Conservation (phyloP, 2,113 vertebrate species). For the Eudorcas thomsonii region DNA sequence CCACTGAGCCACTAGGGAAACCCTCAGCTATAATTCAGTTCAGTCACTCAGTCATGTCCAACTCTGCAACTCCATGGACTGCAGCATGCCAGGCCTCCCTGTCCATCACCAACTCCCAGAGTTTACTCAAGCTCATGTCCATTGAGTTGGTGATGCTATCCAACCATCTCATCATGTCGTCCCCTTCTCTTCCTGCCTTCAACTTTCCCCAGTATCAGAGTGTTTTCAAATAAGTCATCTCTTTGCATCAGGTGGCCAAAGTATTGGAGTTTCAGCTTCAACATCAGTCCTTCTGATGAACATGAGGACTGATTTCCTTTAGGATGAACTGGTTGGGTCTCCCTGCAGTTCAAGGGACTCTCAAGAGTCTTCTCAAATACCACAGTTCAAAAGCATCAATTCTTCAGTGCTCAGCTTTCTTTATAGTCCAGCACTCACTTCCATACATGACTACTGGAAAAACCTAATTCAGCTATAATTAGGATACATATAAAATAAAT, state of each 20-base stretch:
- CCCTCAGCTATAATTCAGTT: not conserved
- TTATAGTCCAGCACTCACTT: not conserved
- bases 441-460: not conserved
- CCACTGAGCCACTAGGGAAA: not conserved
- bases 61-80: not conserved
- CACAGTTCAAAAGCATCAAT: not conserved
- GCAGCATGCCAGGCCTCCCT: not conserved
- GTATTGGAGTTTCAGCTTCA: not conserved
- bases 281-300: not conserved
- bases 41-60: not conserved
- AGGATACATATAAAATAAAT: not conserved
- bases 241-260: not conserved
- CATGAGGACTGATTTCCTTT: not conserved
- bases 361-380: not conserved
- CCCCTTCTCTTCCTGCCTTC: not conserved
- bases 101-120: not conserved
- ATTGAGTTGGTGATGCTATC: not conserved
- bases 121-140: not conserved
- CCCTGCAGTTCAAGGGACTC: not conserved
- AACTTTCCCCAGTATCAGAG: not conserved
- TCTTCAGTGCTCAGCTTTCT: not conserved
- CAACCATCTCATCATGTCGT: not conserved
- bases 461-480: not conserved
- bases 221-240: not conserved
- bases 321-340: not conserved